Conservation (phyloP, 2,888 invertebrate genomes). For the Lepidocyrtoides sp. region DNA sequence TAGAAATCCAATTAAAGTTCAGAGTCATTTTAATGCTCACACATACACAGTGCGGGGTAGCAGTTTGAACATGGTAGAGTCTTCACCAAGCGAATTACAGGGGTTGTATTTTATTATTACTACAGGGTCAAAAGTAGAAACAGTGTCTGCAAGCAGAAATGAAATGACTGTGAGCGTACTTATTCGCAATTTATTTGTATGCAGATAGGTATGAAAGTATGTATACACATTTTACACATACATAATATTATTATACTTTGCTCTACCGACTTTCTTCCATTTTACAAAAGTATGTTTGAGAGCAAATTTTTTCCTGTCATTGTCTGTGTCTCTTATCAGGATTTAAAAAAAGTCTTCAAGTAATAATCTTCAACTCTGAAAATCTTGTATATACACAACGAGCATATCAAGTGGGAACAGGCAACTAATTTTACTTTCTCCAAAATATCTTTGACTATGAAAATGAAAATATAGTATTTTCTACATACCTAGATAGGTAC, state of each 20-base stretch:
- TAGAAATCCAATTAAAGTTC: conserved; percentile 65
- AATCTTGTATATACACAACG: background rate
- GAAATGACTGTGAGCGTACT: background rate
- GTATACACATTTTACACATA: background rate
- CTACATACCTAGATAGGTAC: background rate
- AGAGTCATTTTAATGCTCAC: conserved; percentile 56
- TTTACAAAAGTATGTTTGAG: background rate
- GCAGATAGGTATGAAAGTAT: background rate
- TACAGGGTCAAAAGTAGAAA: conserved; percentile 9
- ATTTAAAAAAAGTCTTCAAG: conserved; percentile 31
- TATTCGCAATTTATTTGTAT: no score
- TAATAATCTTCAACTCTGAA: conserved; percentile 24
- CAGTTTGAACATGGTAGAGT: background rate
- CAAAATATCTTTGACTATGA: background rate
- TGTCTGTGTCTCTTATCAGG: conserved; percentile 56
- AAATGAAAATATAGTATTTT: background rate
- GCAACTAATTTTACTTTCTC: background rate
- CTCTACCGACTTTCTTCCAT: background rate
- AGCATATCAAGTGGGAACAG: background rate
- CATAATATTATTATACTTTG: background rate
- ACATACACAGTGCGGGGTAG: no score
- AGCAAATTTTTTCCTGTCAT: conserved; percentile 53
- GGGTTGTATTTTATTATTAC: conserved; percentile 15
- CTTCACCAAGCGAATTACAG: background rate
- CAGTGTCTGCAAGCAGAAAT: background rate